Evolutionary conservation across 2,113 vertebrate species (phyloP), one percentile per base, ranked within the genome.

Genomic region (Phylloscopus trochiloides): DNA sequence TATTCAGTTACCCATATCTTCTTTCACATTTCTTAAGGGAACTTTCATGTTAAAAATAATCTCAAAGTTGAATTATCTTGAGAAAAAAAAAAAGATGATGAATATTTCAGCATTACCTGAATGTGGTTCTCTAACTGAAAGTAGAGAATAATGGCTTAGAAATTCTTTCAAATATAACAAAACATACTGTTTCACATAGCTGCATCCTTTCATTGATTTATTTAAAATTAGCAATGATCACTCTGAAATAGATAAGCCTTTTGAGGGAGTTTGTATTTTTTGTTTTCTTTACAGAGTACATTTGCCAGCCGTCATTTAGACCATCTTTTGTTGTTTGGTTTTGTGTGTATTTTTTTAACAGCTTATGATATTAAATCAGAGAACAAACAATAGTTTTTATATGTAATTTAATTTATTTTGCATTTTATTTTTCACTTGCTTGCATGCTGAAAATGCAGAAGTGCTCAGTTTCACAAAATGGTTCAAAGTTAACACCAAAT

Each of bases 31-130:
- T 78, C 63, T 72, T 63, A 55, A 73, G 32, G 17, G 28, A 86
- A 40, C 51, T 90, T 91, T 80, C 7, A 34, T 67, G 84, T 45
- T 85, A 91, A 96, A 97, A 96, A 95, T 88, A 93, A 96, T 94
- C 55, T 90, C 59, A 16, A 42, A 77, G 38, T 51, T 83, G 77
- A 80, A 85, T 93, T 96, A 85, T 2, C 61, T 80, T 75, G 70
- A 93, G 83, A 83, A 72, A 40, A 40, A 40, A 40, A 40, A 40
- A 40, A 40, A 40, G 50, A 51, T 90, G 75, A 81, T 80, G 67
- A 91, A 34, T 73, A 78, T 94, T 95, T 88, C 51, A 94, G 57
- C 68, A 73, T 95, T 96, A 94, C 80, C 52, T 93, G 82, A 96
- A 74, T 92, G 90, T 94, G 97, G 79, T 79, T 94, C 17, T 51